Base-by-base conservation (phyloP, 2,888 invertebrate genomes). In the Drosophila subquinaria region DNA sequence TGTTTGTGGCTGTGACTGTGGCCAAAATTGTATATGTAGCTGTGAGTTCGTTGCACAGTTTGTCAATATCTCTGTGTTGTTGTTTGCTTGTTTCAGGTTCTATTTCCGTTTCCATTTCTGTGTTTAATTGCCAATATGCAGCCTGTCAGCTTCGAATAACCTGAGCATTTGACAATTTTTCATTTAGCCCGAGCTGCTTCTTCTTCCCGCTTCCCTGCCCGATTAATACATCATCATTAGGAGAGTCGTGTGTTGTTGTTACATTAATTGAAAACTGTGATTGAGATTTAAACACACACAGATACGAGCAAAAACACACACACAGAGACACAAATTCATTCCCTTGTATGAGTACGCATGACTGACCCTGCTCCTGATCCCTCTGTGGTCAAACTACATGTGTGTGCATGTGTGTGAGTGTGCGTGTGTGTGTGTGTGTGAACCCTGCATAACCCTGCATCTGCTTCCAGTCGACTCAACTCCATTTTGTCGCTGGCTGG, bases 211-310 rank as follows among this genome's bases (percentile, higher is more conserved):
- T 8, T 30, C 23, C 15, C 11, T 27, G 13, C n/a, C 35, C 15
- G 55, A 51, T 50, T 73, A 64, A 59, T 64, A 23, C 23, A 45
- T 48, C 48, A 48, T 48, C 36, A 71, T 73, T 76, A 57, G 33
- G 36, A 60, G 47, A 52, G 48, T 40, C 69, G 33, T 42, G 66
- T 38, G 42, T 48, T 71, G 83, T 68, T 75, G 82, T 73, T 69
- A 56, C 73, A 79, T 82, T 84, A 84, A 89, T 89, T 88, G 89
- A 88, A 89, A 88, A 76, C 80, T 71, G 53, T 85, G 69, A 84
- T 84, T 88, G 73, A 66, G 60, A 61, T 38, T 50, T 52, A 61
- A 56, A 42, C 63, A 57, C 63, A 57, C 8, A 69, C 48, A 63
- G 23, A 69, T 35, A 62, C 43, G 38, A 10, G 8, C 33, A 65